A percentile compares a stretch with the other conserved stretches of the same genome.
These are phyloP conservation scores for Mus pahari DNA, from an alignment of 2,113 vertebrate genomes.

Conservation along the genomic window DNA sequence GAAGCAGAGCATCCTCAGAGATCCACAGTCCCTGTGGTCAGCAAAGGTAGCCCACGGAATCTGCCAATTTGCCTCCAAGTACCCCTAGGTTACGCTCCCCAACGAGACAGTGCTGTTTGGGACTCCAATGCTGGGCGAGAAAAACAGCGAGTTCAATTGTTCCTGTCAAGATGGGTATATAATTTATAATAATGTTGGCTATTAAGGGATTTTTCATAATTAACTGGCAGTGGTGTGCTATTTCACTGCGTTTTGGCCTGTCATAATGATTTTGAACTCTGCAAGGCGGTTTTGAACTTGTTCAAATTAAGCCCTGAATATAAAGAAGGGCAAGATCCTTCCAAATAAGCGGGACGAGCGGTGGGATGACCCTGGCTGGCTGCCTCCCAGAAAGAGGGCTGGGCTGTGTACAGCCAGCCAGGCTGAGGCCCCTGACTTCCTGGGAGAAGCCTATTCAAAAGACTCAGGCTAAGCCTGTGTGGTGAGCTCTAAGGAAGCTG, in stretches of 20 bases:
- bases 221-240: slow-evolving; percentile 80
- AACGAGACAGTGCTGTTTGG: slow-evolving; percentile 82
- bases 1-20: slow-evolving; percentile 72
- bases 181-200: slow-evolving; percentile 84
- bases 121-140: slow-evolving; percentile 62
- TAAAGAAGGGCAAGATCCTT: slow-evolving; percentile 63
- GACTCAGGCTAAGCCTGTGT: not conserved
- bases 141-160: slow-evolving; percentile 83
- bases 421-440: not conserved
- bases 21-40: not conserved
- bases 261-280: slow-evolving; percentile 78
- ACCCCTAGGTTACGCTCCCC: slow-evolving; percentile 68
- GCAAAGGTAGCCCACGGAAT: slow-evolving; percentile 73
- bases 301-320: slow-evolving; percentile 79
- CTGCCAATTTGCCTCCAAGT: slow-evolving; percentile 10
- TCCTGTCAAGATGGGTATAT: slow-evolving; percentile 74
- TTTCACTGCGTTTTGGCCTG: slow-evolving; percentile 60
- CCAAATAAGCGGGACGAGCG: slow-evolving; percentile 27
- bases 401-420: not conserved
- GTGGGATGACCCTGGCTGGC: not conserved
- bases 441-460: not conserved
- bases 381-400: not conserved
- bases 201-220: slow-evolving; percentile 86
- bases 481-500: not conserved
- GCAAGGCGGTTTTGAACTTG: slow-evolving; percentile 83